Evolutionary conservation across 2,113 vertebrate genomes (phyloP).

Genomic region (Nothoprocta pentlandii): DNA sequence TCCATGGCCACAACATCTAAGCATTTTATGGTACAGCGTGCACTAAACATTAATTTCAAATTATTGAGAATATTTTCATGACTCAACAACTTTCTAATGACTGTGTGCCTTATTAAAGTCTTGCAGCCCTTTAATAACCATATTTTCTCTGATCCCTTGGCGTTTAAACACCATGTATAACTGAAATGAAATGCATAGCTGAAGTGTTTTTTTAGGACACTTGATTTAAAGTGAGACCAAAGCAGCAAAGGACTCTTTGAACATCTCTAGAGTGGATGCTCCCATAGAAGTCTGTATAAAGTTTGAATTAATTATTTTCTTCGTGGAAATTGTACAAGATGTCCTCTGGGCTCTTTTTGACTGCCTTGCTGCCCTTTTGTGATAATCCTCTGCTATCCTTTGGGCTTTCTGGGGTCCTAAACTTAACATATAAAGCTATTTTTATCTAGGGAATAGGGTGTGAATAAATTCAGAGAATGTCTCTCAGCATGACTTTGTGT

Average conservation of each 20-base stretch:
- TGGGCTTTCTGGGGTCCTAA: conserved; percentile 61
- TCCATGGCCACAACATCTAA: conserved; percentile 59
- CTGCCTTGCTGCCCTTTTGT: conserved; percentile 64
- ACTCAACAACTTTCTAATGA: conserved; percentile 67
- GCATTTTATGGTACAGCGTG: conserved; percentile 43
- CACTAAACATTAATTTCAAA: conserved; percentile 70
- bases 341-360: conserved; percentile 48
- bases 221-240: conserved; percentile 39
- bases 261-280: conserved; percentile 54
- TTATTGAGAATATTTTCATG: conserved; percentile 67
- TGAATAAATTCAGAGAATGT: conserved; percentile 66
- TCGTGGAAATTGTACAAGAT: conserved; percentile 53
- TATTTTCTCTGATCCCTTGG: conserved; percentile 48
- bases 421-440: conserved; percentile 70
- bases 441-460: conserved; percentile 68
- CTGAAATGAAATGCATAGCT: conserved; percentile 46
- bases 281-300: conserved; percentile 46
- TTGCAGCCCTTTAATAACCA: conserved; percentile 60
- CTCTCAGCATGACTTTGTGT: conserved; percentile 50
- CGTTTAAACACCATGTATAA: conserved; percentile 37
- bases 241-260: conserved; percentile 63
- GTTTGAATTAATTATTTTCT: conserved; percentile 59
- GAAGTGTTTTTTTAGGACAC: conserved; percentile 54
- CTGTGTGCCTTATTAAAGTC: conserved; percentile 51
- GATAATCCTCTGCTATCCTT: conserved; percentile 70